phyloP scores from a whole-genome alignment of 1,140 invertebrate genomes.

The Micrasema minimum region DNA sequence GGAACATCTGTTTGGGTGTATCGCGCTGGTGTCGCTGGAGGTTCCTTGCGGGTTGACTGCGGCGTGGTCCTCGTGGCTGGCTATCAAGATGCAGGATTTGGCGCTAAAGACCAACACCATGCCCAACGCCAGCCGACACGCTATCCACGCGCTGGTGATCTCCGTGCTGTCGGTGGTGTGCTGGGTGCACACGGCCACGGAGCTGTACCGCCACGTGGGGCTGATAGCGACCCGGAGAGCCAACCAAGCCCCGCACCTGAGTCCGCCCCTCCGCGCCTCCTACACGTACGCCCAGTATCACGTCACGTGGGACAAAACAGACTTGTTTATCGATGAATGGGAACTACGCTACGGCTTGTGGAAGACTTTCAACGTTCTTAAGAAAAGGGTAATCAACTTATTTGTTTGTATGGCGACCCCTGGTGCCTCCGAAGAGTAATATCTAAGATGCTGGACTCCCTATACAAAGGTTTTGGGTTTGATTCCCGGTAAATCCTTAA shows the following conservation, averaged over 20 bases:
- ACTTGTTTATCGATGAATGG: conserved; percentile 72
- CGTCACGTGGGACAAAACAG: conserved; percentile 70
- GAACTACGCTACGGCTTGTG: conserved; percentile 71
- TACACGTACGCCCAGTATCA: conserved; percentile 69
- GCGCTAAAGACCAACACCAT: conserved; percentile 57
- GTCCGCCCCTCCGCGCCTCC: conserved; percentile 67
- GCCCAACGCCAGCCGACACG: conserved; percentile 58
- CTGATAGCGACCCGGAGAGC: conserved; percentile 67
- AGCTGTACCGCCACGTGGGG: conserved; percentile 68
- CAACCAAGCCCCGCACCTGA: conserved; percentile 70
- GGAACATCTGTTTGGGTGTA: conserved; percentile 65
- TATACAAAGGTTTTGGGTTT: too few relatives aligned
- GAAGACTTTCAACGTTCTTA: conserved; percentile 65
- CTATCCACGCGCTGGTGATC: conserved; percentile 68
- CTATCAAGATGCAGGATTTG: conserved; percentile 69
- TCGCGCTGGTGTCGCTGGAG: conserved; percentile 68
- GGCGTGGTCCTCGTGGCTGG: conserved; percentile 66
- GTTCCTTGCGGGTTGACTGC: conserved; percentile 70
- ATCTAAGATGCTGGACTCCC: too few relatives aligned
- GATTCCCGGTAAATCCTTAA: too few relatives aligned
- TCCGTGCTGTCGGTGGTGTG: conserved; percentile 70
- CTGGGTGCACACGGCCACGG: conserved; percentile 68
- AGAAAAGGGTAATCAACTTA: neutral
- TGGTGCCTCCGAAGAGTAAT: too few relatives aligned
- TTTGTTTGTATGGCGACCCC: too few relatives aligned